Evolutionary conservation across 92 coral and sea anemone species (phyloP), one percentile per base, ranked within the genome.

Genomic region (Paragorgia papillata): DNA sequence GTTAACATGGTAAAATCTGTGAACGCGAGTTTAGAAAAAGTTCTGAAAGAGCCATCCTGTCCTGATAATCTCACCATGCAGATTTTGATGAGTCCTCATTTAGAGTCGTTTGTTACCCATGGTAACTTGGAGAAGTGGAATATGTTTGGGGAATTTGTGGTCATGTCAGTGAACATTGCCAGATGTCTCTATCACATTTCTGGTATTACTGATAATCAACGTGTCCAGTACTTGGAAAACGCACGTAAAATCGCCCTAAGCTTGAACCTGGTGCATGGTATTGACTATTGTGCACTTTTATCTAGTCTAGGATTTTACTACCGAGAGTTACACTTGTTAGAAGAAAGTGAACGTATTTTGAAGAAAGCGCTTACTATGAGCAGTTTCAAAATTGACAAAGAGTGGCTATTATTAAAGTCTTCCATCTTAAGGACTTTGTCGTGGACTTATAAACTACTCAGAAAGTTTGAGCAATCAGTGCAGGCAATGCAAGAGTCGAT

Each of bases 251-350:
- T 37, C 10, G 43, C 43, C 43, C 43, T 4, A 37, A 37, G 10
- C 4, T 10, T 37, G 10, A 4, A 37, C 6, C 43, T 37, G 43
- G 10, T 10, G 43, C n/a, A n/a, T n/a, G 43, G 10, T 37, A 10
- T 10, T 4, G 6, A 37, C 6, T 37, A 37, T 10, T 37, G 43
- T 10, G 43, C 4, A 4, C 4, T 37, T 37, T 10, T 37, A 37
- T 6, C 58, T n/a, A 88, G 86, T 37, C 82, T 92, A 9, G 97
- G 97, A 3, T 89, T 86, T 80, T 86, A 94, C 7, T 89, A 89
- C 61, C 79, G 91, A 15, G 82, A 89, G 37, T 51, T 56, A 31
- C 56, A 89, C 56, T 85, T 63, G 39, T 57, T 87, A 0, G 97
- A 92, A 15, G 82, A 69, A 67, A 80, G 97, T 66, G 55, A 80